Conservation (phyloP, 2,888 invertebrate genomes). For the Trachelus troglodyta region DNA sequence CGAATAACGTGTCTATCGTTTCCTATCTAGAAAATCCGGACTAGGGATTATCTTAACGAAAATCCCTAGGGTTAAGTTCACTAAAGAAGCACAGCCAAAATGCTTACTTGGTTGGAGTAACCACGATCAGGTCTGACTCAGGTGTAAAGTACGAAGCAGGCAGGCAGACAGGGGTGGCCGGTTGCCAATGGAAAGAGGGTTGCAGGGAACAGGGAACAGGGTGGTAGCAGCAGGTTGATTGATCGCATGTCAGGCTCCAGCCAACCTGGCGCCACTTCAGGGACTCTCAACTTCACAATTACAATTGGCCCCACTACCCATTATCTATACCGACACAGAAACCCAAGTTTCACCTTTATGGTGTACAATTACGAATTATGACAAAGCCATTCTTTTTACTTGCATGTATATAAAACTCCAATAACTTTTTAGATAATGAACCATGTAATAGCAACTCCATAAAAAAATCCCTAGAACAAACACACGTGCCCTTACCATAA, state of each 20-base stretch:
- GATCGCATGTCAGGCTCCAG: slow-evolving; percentile 63
- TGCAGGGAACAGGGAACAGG: slow-evolving; percentile 33
- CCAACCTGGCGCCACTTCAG: slow-evolving; percentile 62
- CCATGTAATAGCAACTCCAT: background rate
- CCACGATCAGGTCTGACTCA: slow-evolving; percentile 5
- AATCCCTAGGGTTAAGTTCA: background rate
- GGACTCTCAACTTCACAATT: slow-evolving; percentile 49
- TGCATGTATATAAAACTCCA: background rate
- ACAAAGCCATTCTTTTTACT: background rate
- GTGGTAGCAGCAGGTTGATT: slow-evolving; percentile 62
- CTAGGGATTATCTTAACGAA: background rate
- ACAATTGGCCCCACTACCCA: background rate
- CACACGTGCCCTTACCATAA: background rate
- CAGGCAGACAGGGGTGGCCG: slow-evolving; percentile 13
- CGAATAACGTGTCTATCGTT: background rate
- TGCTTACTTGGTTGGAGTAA: background rate
- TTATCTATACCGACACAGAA: background rate
- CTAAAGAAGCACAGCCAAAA: background rate
- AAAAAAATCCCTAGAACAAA: background rate
- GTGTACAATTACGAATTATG: background rate
- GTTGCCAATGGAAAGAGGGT: background rate
- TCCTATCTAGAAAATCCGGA: background rate
- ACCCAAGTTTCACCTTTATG: background rate
- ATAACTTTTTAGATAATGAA: background rate
- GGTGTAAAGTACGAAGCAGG: slow-evolving; percentile 23